Conservation (phyloP, 1,140 invertebrate genomes). For the Scaptodrosophila lebanonensis region DNA sequence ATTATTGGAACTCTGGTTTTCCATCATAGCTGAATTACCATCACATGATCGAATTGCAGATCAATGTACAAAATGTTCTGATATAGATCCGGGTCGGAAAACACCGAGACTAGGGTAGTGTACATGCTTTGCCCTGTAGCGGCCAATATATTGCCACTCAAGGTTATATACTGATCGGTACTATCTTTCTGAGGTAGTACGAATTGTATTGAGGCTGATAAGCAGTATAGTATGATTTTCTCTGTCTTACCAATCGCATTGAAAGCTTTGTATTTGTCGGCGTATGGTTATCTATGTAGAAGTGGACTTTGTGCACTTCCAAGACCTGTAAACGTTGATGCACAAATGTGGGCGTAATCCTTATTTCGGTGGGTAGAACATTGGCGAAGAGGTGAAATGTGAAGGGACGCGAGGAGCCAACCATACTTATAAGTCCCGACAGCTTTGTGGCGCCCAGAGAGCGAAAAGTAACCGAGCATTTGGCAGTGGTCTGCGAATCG, state of each 20-base stretch:
- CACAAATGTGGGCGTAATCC: conserved; percentile 25
- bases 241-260: conserved; percentile 48
- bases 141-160: conserved; percentile 34
- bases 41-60: conserved; percentile 44
- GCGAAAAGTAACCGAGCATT: conserved; percentile 44
- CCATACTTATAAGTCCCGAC: conserved; percentile 51
- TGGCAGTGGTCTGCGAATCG: conserved; percentile 10
- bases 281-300: conserved; percentile 63
- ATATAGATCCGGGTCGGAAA: conserved; percentile 60
- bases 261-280: conserved; percentile 54
- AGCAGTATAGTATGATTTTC: not conserved
- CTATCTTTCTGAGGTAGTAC: conserved; percentile 33
- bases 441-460: conserved; percentile 35
- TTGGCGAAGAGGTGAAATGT: conserved; percentile 50
- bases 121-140: conserved; percentile 60
- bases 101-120: conserved; percentile 45
- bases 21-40: conserved; percentile 1
- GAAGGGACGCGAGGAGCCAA: conserved; percentile 38
- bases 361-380: conserved; percentile 48
- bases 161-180: conserved; percentile 37
- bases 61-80: conserved; percentile 50
- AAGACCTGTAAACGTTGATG: conserved; percentile 36
- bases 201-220: not conserved
- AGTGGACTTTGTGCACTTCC: conserved; percentile 29
- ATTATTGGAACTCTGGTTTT: not conserved